Evolutionary conservation across 2,113 vertebrate species (phyloP).

Genomic region (Falcunculus frontatus): DNA sequence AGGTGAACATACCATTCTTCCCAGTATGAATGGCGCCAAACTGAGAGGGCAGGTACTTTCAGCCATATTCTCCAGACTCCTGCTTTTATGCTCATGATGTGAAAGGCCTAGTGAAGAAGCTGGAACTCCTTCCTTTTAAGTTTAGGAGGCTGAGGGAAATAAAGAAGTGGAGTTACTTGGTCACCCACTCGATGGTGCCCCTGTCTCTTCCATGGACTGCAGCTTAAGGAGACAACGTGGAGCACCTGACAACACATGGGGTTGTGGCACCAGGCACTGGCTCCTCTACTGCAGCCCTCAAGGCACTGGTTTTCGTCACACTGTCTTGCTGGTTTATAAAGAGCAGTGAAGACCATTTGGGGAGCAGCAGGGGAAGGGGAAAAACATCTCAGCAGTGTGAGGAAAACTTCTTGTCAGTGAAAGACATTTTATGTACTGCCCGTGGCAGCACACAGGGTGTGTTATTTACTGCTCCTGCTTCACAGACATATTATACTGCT

Average conservation of each 20-base stretch:
- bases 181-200: rapidly evolving
- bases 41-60: not conserved
- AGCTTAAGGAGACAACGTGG: not conserved
- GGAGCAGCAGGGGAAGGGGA: not conserved
- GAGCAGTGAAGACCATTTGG: not conserved
- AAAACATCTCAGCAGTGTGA: not conserved
- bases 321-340: not conserved
- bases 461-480: conserved; percentile 54
- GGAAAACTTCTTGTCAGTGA: conserved; percentile 10
- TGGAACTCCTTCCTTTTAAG: not conserved
- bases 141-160: not conserved
- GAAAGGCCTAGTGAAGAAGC: not conserved
- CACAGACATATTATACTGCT: not conserved
- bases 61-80: not conserved
- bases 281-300: not conserved
- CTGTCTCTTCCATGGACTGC: not conserved
- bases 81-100: not conserved
- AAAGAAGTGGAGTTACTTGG: not conserved
- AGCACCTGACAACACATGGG: rapidly evolving
- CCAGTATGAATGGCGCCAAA: not conserved
- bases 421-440: conserved; percentile 37
- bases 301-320: not conserved
- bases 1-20: not conserved
- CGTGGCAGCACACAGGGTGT: not conserved
- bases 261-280: not conserved